Percentiles rank a stretch among this genome's conserved stretches.
These are phyloP conservation scores for Dolomedes plantarius DNA, from an alignment of 2,888 invertebrate genomes.

Conservation along the genomic window DNA sequence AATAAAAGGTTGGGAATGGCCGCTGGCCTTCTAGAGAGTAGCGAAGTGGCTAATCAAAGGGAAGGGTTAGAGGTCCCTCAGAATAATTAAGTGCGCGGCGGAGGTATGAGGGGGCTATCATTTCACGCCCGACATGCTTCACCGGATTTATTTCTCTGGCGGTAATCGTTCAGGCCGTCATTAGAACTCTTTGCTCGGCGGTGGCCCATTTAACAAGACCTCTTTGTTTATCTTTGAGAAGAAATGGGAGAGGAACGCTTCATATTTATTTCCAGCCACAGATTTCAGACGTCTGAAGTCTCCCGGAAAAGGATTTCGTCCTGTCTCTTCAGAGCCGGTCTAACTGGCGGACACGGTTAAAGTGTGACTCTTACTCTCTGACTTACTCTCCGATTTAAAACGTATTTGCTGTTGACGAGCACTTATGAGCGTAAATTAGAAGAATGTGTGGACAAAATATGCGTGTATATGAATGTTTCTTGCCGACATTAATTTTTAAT, in stretches of 20 bases:
- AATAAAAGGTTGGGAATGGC: conserved; percentile 45
- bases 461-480: too few relatives aligned
- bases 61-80: conserved; percentile 38
- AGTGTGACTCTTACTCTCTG: too few relatives aligned
- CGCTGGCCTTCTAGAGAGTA: conserved; percentile 45
- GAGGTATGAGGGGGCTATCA: conserved; percentile 1
- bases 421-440: too few relatives aligned
- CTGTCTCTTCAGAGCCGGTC: too few relatives aligned
- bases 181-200: conserved; percentile 11
- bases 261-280: not conserved
- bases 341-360: too few relatives aligned
- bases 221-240: conserved; percentile 13
- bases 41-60: conserved; percentile 50
- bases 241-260: conserved; percentile 11
- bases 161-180: conserved; percentile 16
- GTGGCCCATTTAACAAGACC: conserved; percentile 16
- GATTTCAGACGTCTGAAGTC: not conserved
- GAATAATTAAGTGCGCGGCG: conserved; percentile 50
- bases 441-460: too few relatives aligned
- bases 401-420: too few relatives aligned
- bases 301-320: not conserved
- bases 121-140: conserved; percentile 16
- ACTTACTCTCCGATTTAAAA: too few relatives aligned
- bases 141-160: conserved; percentile 7
- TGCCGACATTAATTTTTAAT: too few relatives aligned